Conservation (phyloP, 30 jellyfish, hydroid and myxozoan species). For the Pelagia noctiluca region DNA sequence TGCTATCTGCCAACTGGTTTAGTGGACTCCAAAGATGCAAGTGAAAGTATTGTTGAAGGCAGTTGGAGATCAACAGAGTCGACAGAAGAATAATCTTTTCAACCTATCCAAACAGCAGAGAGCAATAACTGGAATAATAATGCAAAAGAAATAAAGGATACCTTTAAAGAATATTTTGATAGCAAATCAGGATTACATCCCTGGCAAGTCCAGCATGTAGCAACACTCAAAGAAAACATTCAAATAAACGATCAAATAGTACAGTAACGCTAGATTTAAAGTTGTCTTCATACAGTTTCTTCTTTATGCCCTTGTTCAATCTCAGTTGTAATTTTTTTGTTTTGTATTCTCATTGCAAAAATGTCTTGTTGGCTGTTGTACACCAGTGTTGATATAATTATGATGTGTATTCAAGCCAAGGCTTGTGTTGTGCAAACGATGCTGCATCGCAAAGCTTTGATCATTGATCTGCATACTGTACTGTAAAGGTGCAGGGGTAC, state of each 20-base stretch:
- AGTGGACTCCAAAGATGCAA: too few species aligned
- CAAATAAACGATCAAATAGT: neutral
- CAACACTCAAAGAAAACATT: neutral
- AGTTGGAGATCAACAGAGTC: too few species aligned
- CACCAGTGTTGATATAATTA: neutral
- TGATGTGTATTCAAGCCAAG: neutral
- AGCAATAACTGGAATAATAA: too few species aligned
- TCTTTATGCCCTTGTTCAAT: neutral
- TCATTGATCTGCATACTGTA: neutral
- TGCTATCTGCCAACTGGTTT: too few species aligned
- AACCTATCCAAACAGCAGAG: too few species aligned
- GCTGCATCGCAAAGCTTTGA: neutral
- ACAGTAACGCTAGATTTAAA: neutral
- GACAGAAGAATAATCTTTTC: too few species aligned
- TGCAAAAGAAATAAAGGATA: too few species aligned
- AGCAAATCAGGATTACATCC: constrained; percentile 12
- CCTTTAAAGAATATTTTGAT: too few species aligned
- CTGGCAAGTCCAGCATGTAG: constrained; percentile 24
- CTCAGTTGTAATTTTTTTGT: neutral
- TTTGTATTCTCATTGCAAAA: neutral
- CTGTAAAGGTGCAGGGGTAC: neutral
- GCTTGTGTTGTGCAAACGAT: neutral
- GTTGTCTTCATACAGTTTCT: neutral
- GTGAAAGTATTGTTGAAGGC: too few species aligned
- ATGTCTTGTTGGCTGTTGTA: neutral